Conservation (phyloP, 1,140 invertebrate species). For the Microplitis demolitor region DNA sequence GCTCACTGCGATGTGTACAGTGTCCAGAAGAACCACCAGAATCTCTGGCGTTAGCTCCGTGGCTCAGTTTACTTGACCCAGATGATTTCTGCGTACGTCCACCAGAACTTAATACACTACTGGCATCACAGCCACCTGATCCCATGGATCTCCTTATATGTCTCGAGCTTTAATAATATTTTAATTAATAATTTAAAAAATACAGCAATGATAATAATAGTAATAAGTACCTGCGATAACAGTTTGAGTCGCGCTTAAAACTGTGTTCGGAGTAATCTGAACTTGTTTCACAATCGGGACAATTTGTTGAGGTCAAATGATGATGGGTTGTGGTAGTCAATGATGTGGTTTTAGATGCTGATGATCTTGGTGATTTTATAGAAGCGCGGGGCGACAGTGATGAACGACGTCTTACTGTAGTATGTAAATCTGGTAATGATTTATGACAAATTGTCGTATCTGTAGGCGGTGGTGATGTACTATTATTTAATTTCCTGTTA, state of each 20-base stretch:
- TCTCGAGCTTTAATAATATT: conserved; percentile 41
- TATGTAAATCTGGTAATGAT: conserved; percentile 81
- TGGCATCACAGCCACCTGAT: conserved; percentile 57
- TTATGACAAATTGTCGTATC: conserved; percentile 71
- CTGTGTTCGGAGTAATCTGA: conserved; percentile 59
- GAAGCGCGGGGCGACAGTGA: conserved; percentile 59
- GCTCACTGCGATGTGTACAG: conserved; percentile 77
- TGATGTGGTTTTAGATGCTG: not conserved
- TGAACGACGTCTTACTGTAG: conserved; percentile 65
- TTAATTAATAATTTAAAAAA: conserved; percentile 8
- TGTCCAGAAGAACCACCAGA: conserved; percentile 78
- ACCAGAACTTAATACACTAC: conserved; percentile 57
- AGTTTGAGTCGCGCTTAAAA: conserved; percentile 54
- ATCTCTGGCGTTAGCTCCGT: conserved; percentile 65
- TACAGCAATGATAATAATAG: not conserved
- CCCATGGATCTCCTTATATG: conserved; percentile 58
- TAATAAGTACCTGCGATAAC: conserved; percentile 51
- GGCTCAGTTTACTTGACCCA: conserved; percentile 59
- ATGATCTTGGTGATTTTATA: conserved; percentile 50
- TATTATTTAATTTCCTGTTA: conserved; percentile 45
- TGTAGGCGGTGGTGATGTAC: conserved; percentile 40
- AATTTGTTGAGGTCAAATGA: conserved; percentile 46
- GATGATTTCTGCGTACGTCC: conserved; percentile 59
- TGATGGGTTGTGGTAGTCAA: conserved; percentile 34
- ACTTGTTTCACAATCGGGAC: conserved; percentile 58